Evolutionary conservation across 2,797 vertebrate species (phyloP).

Genomic region (Luscinia luscinia): DNA sequence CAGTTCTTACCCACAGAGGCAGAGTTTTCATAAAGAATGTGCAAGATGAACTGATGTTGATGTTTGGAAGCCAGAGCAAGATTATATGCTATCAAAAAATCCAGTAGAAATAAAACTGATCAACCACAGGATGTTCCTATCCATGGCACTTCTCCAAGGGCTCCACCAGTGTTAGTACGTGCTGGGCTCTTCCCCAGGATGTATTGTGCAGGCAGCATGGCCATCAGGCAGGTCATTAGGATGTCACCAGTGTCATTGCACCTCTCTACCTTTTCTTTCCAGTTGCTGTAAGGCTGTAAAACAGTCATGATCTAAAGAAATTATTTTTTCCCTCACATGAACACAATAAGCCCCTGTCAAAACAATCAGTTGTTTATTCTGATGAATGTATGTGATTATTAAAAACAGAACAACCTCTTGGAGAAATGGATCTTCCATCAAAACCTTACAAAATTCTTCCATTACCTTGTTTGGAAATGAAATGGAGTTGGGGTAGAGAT

Average conservation of each 20-base stretch:
- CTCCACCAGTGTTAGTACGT: fast-evolving
- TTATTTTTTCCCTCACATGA: not conserved
- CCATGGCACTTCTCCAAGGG: not conserved
- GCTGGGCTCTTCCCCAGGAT: not conserved
- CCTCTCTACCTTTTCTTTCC: not conserved
- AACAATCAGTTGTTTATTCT: not conserved
- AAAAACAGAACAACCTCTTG: slow-evolving; percentile 22
- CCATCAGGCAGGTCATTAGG: not conserved
- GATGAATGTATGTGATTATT: slow-evolving; percentile 6
- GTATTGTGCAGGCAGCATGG: not conserved
- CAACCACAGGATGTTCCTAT: not conserved
- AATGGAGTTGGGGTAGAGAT: slow-evolving; percentile 8
- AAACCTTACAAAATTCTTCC: slow-evolving; percentile 18
- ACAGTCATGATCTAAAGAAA: not conserved
- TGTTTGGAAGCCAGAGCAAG: not conserved
- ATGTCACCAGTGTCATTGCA: not conserved
- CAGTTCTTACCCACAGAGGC: not conserved
- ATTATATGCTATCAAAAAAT: not conserved
- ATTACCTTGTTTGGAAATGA: slow-evolving; percentile 54
- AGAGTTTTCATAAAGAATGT: not conserved
- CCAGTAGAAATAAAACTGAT: not conserved
- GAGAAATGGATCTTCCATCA: slow-evolving; percentile 6
- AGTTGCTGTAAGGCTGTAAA: not conserved
- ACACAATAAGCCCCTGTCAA: not conserved
- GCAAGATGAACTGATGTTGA: not conserved